Evolutionary conservation across 2,888 invertebrate genomes (phyloP), one percentile per base, ranked within the genome.

Genomic region (Elysia crispata): DNA sequence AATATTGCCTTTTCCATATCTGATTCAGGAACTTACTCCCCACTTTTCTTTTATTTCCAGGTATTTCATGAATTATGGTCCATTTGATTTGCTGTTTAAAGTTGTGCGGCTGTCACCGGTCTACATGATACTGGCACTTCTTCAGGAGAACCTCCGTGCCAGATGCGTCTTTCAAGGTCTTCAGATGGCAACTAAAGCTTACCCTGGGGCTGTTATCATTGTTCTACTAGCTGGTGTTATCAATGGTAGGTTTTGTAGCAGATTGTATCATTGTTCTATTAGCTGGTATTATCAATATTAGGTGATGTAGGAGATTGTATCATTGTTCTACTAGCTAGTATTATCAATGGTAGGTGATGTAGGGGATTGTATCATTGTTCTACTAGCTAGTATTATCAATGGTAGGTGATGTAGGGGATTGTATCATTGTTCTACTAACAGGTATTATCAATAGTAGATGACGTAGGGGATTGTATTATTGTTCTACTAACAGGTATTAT

Each of bases 11-110:
- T n/a, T n/a, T n/a, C n/a, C n/a, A n/a, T n/a, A n/a, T n/a, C n/a
- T n/a, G n/a, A n/a, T n/a, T n/a, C n/a, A n/a, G n/a, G n/a, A n/a
- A n/a, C n/a, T n/a, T n/a, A n/a, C n/a, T n/a, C n/a, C n/a, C n/a
- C n/a, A n/a, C n/a, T n/a, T n/a, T n/a, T 41, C 3, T 66, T 25
- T 25, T 66, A 23, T 62, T 11, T 15, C 6, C 50, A 80, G 80
- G 80, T 80, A 80, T 60, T 33, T 80, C 3, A 54, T 80, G 20
- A 80, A 80, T 72, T 80, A 80, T 49, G 62, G 30, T 8, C 80
- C 80, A 0, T 76, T 49, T 76, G 80, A 80, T 54, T 20, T 73
- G 13, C 76, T 76, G 62, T 76, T 72, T 76, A 80, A 76, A 72
- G 33, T 76, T n/a, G 70, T 28, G 25, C 67, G 30, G 62, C 54